These are phyloP conservation scores for Trichomalopsis sarcophagae DNA, from an alignment of 1,140 invertebrate genomes.

Conservation along the genomic window DNA sequence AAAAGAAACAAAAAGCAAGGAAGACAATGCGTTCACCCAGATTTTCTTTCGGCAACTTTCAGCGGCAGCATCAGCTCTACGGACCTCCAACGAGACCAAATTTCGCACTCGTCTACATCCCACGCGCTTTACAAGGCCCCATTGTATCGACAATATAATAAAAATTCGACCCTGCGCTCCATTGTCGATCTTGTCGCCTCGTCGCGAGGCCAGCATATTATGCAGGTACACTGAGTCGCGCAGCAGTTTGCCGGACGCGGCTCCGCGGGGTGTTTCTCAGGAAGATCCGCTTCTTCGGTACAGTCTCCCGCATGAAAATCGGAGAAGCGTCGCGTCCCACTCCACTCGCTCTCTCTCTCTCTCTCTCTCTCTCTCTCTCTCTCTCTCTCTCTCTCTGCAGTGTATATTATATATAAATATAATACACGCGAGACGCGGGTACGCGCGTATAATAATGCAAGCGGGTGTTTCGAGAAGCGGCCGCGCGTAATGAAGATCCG, in stretches of 20 bases:
- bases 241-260: background rate
- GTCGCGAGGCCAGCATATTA: background rate
- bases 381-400: too few relatives aligned
- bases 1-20: background rate
- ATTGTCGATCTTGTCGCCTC: background rate
- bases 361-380: too few relatives aligned
- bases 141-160: conserved; percentile 10
- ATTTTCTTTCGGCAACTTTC: background rate
- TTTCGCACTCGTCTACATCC: background rate
- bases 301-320: conserved; percentile 11
- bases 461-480: background rate
- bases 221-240: background rate
- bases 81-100: background rate
- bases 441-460: background rate
- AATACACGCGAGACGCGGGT: background rate
- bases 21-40: background rate
- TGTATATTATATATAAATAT: background rate
- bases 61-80: background rate
- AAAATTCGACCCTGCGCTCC: background rate
- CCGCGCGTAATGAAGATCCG: background rate
- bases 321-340: background rate
- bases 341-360: background rate
- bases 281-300: conserved; percentile 52
- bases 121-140: background rate
- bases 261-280: conserved; percentile 51